A percentile compares a stretch with the other conserved stretches of the same genome.
Conservation (phyloP, 2,797 vertebrate species). For the Mastacembelus armatus region DNA sequence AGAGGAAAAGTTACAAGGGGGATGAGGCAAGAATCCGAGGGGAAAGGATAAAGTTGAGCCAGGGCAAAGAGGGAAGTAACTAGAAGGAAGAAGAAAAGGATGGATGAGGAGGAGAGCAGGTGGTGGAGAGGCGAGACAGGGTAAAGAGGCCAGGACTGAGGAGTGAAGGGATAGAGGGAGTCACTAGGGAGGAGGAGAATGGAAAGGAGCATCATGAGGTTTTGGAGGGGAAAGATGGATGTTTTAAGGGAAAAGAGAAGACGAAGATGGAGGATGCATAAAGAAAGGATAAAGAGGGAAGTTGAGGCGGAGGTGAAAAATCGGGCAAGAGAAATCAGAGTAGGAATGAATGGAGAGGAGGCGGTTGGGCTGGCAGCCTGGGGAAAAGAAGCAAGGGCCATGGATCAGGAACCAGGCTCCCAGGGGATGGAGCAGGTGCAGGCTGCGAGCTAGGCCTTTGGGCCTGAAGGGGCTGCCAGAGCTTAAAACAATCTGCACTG, state of each 20-base stretch:
- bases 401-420: conserved; percentile 96
- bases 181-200: conserved; percentile 68
- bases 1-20: conserved; percentile 68
- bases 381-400: conserved; percentile 89
- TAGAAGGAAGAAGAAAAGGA: conserved; percentile 50
- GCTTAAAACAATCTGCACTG: conserved; percentile 97
- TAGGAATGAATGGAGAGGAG: conserved; percentile 53
- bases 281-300: conserved; percentile 16
- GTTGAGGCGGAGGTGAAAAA: conserved; percentile 82
- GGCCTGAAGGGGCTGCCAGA: conserved; percentile 95
- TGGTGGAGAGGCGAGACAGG: conserved; percentile 62
- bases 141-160: conserved; percentile 65
- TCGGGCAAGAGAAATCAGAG: conserved; percentile 76
- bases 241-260: too few relatives aligned
- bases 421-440: conserved; percentile 98
- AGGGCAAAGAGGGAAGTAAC: conserved; percentile 48
- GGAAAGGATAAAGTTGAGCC: conserved; percentile 32
- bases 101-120: conserved; percentile 61
- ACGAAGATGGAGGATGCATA: conserved; percentile 14
- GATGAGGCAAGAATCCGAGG: conserved; percentile 38
- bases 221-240: conserved; percentile 51
- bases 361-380: conserved; percentile 79
- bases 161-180: conserved; percentile 46
- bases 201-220: conserved; percentile 36
- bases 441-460: conserved; percentile 96